Base-by-base conservation (phyloP, 2,888 invertebrate genomes). In the Aspidiotus rigidus region DNA sequence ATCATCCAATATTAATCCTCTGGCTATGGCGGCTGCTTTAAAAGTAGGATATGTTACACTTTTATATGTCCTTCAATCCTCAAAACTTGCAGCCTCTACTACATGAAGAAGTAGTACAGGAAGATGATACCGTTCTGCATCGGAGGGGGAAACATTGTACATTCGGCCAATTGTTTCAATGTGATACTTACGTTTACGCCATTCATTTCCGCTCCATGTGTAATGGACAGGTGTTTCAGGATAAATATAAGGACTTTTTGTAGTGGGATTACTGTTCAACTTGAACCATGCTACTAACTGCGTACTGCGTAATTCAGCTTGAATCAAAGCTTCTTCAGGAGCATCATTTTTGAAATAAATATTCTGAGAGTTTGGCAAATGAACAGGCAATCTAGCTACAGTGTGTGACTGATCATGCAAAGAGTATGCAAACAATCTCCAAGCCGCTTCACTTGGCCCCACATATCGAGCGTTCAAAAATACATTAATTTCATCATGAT, bases 361-460 rank as follows among this genome's bases (percentile, higher is more conserved):
- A 17, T 73, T 74, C 53, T 72, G 63, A 6, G 11, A 49, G 49
- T 72, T 69, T 7, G 76, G 76, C 17, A 78, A 72, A 73, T 79
- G 77, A 15, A 79, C 75, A 9, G 76, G 74, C 15, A 79, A 70
- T 49, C 75, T 57, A 8, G 72, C 70, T 10, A 78, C 73, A 0
- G 75, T 57, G 72, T 79, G 77, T 1, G 75, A 75, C 44, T 75
- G 71, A 56, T 71, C 73, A 62, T 72, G 72, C 74, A 73, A 70
- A 17, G 62, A 40, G 39, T 70, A 76, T 73, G 73, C 73, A 64
- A 75, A 74, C 28, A 77, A 72, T 41, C 76, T 69, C 77, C 77
- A 79, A n/a, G 73, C 71, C 7, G 77, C 77, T 73, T 79, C 77
- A 66, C 73, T 75, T n/a, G 74, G 73, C 63, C 75, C 74, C 7